Percentiles rank a stretch among this genome's conserved stretches.
These are phyloP conservation scores for Drosophila yooni DNA, from an alignment of 2,888 invertebrate genomes.

Conservation along the genomic window DNA sequence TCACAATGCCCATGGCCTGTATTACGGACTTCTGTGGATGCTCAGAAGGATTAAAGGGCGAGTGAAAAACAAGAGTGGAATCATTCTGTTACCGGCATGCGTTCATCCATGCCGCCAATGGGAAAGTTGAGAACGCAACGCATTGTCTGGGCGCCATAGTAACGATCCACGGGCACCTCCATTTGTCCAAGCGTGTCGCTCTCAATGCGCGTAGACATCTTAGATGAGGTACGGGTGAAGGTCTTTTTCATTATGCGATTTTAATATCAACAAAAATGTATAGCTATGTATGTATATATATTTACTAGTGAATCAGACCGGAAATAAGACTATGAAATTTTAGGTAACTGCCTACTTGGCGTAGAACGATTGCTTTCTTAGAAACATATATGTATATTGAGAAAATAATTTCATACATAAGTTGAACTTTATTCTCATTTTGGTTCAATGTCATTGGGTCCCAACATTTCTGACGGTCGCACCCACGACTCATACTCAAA, in stretches of 20 bases:
- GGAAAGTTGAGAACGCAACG: conserved; percentile 97
- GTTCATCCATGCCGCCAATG: conserved; percentile 95
- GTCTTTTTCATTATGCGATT: background rate
- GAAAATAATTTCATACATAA: background rate
- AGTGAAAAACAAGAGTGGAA: conserved; percentile 39
- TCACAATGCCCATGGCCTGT: conserved; percentile 96
- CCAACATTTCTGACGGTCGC: conserved; percentile 16
- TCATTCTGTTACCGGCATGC: conserved; percentile 94
- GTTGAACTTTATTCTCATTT: background rate
- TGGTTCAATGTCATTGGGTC: conserved; percentile 17
- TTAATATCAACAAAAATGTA: background rate
- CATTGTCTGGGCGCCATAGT: conserved; percentile 98
- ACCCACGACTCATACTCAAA: conserved; percentile 96
- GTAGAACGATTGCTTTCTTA: background rate
- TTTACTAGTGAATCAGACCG: background rate
- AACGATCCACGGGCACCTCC: conserved; percentile 94
- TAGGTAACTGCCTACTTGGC: background rate
- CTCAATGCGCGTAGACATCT: conserved; percentile 86
- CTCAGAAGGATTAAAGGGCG: background rate
- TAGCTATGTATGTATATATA: background rate
- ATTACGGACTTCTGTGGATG: conserved; percentile 92
- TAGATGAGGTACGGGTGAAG: background rate
- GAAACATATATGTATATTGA: background rate
- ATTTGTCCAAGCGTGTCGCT: conserved; percentile 97
- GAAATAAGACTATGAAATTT: background rate